Percentiles rank a stretch among this genome's conserved stretches.
Conservation (phyloP, 2,797 vertebrate genomes). For the Sardinella longiceps region DNA sequence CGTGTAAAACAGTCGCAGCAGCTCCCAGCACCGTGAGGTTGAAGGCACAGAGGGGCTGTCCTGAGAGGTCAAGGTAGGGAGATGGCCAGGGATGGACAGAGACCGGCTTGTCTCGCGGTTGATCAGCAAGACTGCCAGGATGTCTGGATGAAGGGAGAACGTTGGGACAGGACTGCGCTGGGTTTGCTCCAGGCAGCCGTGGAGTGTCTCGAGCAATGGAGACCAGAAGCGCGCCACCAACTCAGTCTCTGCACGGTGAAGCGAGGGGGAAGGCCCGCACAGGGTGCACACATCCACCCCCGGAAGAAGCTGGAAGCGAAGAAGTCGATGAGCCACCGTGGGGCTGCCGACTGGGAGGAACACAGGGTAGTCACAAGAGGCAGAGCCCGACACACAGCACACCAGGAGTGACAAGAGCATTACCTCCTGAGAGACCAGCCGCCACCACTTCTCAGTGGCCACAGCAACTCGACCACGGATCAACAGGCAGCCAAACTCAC, state of each 20-base stretch:
- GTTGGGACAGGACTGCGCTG: conserved; percentile 70
- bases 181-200: conserved; percentile 73
- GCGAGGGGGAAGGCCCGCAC: conserved; percentile 85
- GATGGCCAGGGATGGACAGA: conserved; percentile 58
- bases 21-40: conserved; percentile 71
- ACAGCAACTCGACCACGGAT: conserved; percentile 75
- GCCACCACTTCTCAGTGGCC: conserved; percentile 91
- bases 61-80: neutral
- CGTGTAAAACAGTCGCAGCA: conserved; percentile 83
- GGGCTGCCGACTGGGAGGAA: conserved; percentile 93
- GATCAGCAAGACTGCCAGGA: conserved; percentile 83
- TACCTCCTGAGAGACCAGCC: conserved; percentile 81
- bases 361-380: conserved; percentile 85
- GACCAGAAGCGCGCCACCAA: conserved; percentile 83
- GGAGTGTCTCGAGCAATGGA: conserved; percentile 78
- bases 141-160: conserved; percentile 72
- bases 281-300: conserved; percentile 82
- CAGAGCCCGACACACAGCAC: conserved; percentile 69
- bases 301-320: conserved; percentile 84
- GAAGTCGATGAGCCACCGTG: conserved; percentile 86
- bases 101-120: conserved; percentile 82
- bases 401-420: conserved; percentile 82
- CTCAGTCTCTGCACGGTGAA: conserved; percentile 76
- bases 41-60: conserved; percentile 54
- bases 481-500: conserved; percentile 84